A percentile compares a stretch with the other conserved stretches of the same genome.
These are phyloP conservation scores for Biston stratarius DNA, from an alignment of 2,888 invertebrate species.

Conservation along the genomic window DNA sequence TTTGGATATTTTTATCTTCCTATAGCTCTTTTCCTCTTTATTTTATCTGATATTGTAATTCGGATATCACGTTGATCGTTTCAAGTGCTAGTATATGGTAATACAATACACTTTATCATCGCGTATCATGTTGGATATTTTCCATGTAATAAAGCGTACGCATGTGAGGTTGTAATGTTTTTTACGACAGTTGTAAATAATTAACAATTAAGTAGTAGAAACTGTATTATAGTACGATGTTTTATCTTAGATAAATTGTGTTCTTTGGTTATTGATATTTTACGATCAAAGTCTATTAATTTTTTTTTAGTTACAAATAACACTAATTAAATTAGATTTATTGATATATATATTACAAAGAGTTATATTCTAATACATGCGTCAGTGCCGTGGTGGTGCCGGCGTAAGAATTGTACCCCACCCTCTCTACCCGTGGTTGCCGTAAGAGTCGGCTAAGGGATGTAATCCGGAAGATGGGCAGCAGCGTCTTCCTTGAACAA, in stretches of 20 bases:
- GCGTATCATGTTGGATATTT: conserved; percentile 12
- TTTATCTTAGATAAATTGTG: not conserved
- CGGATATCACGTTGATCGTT: conserved; percentile 16
- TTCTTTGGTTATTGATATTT: no score
- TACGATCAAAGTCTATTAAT: no score
- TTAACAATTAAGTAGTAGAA: not conserved
- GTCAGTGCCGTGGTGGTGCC: no score
- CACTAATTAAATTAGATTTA: no score
- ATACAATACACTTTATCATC: conserved; percentile 5
- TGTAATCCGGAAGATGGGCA: no score
- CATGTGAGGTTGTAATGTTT: not conserved
- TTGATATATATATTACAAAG: no score
- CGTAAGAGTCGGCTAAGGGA: no score
- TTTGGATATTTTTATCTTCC: conserved; percentile 41
- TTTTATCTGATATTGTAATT: conserved; percentile 29
- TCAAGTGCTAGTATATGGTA: conserved; percentile 3
- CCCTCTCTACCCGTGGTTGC: no score
- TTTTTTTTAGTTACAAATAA: no score
- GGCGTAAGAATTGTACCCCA: no score
- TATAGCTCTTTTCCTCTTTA: conserved; percentile 40
- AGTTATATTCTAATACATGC: no score
- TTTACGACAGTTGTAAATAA: conserved; percentile 6
- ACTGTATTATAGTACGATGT: not conserved
- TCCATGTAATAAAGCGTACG: conserved; percentile 2
- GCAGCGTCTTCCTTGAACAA: no score